Percentiles rank a stretch among this genome's conserved stretches.
These are phyloP conservation scores for Gouania willdenowi DNA, from an alignment of 2,797 vertebrate species.

Conservation along the genomic window DNA sequence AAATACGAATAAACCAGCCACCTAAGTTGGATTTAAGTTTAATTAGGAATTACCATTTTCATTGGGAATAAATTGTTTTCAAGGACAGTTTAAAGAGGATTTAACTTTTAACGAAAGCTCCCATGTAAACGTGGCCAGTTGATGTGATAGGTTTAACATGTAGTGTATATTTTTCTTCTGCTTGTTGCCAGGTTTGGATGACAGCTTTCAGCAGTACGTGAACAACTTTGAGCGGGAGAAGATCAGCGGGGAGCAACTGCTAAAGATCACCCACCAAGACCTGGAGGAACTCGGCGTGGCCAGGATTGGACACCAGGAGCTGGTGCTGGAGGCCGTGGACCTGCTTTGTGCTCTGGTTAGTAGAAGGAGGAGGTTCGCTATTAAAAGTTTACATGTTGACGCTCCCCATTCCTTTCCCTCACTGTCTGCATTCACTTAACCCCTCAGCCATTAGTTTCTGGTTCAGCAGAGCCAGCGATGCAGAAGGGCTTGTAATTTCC, in stretches of 20 bases:
- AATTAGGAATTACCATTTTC: too few species aligned
- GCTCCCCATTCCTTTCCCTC: background rate
- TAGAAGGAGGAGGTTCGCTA: constrained; percentile 25
- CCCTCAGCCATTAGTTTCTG: constrained; percentile 23
- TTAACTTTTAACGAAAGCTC: too few species aligned
- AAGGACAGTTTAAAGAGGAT: background rate
- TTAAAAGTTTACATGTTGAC: too few species aligned
- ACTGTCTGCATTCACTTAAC: background rate
- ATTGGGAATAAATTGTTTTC: too few species aligned
- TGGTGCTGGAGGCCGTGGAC: constrained; percentile 94
- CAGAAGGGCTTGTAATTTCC: constrained; percentile 30
- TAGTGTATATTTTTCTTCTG: background rate
- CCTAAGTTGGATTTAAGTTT: too few species aligned
- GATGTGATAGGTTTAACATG: too few species aligned
- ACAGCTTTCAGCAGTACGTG: constrained; percentile 92
- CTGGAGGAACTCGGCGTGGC: constrained; percentile 92
- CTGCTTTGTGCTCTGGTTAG: constrained; percentile 96
- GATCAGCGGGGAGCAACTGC: constrained; percentile 91
- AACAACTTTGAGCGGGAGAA: constrained; percentile 93
- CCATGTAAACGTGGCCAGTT: too few species aligned
- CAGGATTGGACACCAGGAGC: constrained; percentile 95
- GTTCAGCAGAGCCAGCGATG: constrained; percentile 20
- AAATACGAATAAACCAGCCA: too few species aligned
- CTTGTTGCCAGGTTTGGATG: constrained; percentile 81
- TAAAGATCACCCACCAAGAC: constrained; percentile 95